Conservation (phyloP, 1,140 invertebrate species). For the Psix sp. region DNA sequence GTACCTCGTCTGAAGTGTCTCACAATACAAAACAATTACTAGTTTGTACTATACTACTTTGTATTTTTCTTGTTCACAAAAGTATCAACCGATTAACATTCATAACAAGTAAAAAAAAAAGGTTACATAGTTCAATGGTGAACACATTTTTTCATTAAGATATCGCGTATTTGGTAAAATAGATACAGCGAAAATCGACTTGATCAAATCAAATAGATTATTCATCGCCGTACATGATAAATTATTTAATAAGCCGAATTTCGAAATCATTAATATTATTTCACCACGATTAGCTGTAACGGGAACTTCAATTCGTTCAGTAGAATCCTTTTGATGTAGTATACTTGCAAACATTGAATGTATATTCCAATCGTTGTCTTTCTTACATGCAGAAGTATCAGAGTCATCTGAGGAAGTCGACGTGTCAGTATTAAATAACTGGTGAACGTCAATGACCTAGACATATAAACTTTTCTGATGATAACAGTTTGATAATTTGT, state of each 20-base stretch:
- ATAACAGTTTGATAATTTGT: no score
- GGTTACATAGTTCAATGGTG: background rate
- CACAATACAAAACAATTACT: constrained; percentile 9
- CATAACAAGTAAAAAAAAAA: constrained; percentile 7
- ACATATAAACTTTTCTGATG: no score
- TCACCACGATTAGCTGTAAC: constrained; percentile 3
- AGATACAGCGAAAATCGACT: no score
- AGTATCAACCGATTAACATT: background rate
- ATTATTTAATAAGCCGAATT: constrained; percentile 9
- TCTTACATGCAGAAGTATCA: no score
- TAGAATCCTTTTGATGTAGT: no score
- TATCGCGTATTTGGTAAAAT: constrained; percentile 6
- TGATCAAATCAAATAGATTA: no score
- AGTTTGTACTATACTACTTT: background rate
- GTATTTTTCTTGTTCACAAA: background rate
- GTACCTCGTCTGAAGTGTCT: constrained; percentile 7
- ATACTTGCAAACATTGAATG: no score
- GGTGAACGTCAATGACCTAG: no score
- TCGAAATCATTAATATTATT: constrained; percentile 12
- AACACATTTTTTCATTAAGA: constrained; percentile 5
- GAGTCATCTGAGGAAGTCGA: no score
- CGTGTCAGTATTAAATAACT: no score
- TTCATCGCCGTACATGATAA: background rate
- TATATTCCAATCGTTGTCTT: no score
- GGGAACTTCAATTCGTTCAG: background rate